A percentile compares a stretch with the other conserved stretches of the same genome.
These are phyloP conservation scores for Leptinotarsa haldemani DNA, from an alignment of 2,888 invertebrate species.

Conservation along the genomic window DNA sequence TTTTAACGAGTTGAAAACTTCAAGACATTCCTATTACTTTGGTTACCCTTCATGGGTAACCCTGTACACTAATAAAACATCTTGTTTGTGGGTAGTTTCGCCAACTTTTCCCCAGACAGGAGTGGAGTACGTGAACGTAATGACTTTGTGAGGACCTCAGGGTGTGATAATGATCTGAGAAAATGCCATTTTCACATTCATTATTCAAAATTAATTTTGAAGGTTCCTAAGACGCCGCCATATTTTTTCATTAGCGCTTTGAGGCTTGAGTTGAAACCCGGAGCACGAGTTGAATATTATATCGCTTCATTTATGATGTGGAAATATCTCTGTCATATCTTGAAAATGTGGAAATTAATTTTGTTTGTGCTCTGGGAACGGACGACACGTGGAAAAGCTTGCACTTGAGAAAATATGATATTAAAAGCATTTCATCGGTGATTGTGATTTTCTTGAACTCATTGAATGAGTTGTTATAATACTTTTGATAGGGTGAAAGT, in stretches of 20 bases:
- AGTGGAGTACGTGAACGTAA: slow-evolving; percentile 11
- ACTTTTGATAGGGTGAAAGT: too few relatives aligned
- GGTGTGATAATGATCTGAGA: slow-evolving; percentile 14
- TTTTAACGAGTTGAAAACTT: too few relatives aligned
- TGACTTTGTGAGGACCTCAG: slow-evolving; percentile 3
- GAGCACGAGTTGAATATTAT: slow-evolving; percentile 3
- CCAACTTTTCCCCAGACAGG: background rate
- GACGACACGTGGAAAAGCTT: background rate
- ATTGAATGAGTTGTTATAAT: too few relatives aligned
- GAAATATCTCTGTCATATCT: background rate
- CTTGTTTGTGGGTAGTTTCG: too few relatives aligned
- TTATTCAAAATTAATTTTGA: slow-evolving; percentile 37
- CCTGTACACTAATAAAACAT: too few relatives aligned
- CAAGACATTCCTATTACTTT: too few relatives aligned
- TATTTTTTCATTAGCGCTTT: slow-evolving; percentile 25
- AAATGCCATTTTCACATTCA: slow-evolving; percentile 27
- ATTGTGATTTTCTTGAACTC: too few relatives aligned
- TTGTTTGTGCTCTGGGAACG: background rate
- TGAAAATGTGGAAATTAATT: slow-evolving; percentile 6
- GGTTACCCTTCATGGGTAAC: too few relatives aligned
- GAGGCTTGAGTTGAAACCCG: background rate
- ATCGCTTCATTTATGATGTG: background rate
- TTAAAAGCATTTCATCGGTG: too few relatives aligned
- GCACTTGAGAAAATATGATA: background rate
- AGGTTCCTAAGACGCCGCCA: slow-evolving; percentile 18